These are phyloP conservation scores for Malurus splendens DNA, from an alignment of 2,797 vertebrate species.

Conservation along the genomic window DNA sequence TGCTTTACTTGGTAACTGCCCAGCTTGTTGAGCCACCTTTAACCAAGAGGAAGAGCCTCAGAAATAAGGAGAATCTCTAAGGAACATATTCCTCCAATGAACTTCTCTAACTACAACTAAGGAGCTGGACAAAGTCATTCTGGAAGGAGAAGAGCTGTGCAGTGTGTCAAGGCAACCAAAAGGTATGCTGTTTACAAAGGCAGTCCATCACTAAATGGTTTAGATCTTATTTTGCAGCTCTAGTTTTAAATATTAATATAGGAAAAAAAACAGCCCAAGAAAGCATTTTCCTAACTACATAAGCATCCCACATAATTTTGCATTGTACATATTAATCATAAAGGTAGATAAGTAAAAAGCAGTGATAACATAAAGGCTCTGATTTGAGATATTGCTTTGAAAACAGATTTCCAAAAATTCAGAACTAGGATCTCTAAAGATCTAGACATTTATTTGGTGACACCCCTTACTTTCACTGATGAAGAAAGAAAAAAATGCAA, in stretches of 20 bases:
- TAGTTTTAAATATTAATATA: conserved; percentile 55
- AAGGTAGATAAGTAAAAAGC: conserved; percentile 60
- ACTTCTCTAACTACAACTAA: conserved; percentile 60
- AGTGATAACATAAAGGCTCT: conserved; percentile 59
- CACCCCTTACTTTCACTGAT: conserved; percentile 29
- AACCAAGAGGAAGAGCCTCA: conserved; percentile 73
- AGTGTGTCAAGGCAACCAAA: conserved; percentile 40
- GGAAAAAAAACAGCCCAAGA: conserved; percentile 59
- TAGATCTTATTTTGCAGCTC: conserved; percentile 77
- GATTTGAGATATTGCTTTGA: conserved; percentile 29
- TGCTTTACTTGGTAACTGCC: conserved; percentile 73
- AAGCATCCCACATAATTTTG: conserved; percentile 57
- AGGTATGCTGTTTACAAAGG: conserved; percentile 43
- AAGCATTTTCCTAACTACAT: conserved; percentile 65
- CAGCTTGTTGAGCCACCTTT: conserved; percentile 71
- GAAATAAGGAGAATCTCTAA: conserved; percentile 65
- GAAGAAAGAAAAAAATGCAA: conserved; percentile 17
- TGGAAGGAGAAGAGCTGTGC: conserved; percentile 54
- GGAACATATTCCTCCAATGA: conserved; percentile 61
- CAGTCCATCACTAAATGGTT: conserved; percentile 62
- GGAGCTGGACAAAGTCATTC: conserved; percentile 47
- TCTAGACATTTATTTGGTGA: conserved; percentile 11
- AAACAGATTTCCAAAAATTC: conserved; percentile 4
- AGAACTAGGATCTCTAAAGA: background rate
- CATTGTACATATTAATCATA: conserved; percentile 30